Evolutionary conservation across 2,797 vertebrate species (phyloP).

Genomic region (Neostethus bicornis): DNA sequence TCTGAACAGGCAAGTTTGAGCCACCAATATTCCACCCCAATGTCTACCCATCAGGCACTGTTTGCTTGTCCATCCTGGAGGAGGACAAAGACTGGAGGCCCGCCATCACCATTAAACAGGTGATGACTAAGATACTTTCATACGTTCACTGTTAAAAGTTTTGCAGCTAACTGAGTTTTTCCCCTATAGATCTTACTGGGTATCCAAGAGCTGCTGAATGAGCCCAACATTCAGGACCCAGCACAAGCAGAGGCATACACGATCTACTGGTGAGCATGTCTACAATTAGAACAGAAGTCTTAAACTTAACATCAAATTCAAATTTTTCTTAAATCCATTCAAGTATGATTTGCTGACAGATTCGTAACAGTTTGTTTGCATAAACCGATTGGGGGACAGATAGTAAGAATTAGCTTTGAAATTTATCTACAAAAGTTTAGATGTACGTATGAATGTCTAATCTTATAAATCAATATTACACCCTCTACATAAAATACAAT

Average conservation of each 20-base stretch:
- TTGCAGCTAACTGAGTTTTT: not conserved
- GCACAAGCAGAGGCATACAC: constrained; percentile 85
- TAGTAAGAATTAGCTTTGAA: not conserved
- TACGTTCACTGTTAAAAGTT: too few species aligned
- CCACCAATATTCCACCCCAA: constrained; percentile 83
- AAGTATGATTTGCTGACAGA: not conserved
- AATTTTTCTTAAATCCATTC: not conserved
- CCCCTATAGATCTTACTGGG: constrained; percentile 76
- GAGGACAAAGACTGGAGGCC: constrained; percentile 86
- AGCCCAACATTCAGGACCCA: constrained; percentile 85
- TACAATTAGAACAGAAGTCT: not conserved
- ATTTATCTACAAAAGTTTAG: not conserved
- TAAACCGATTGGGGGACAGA: not conserved
- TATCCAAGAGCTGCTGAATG: constrained; percentile 84
- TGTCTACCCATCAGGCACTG: constrained; percentile 80
- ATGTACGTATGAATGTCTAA: too few species aligned
- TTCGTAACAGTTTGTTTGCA: not conserved
- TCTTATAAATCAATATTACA: too few species aligned
- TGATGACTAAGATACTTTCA: constrained; percentile 24
- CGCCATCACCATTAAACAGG: constrained; percentile 86
- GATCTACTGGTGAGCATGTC: constrained; percentile 80
- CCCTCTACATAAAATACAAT: too few species aligned
- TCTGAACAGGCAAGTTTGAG: constrained; percentile 79
- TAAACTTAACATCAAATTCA: not conserved
- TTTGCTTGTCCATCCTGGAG: constrained; percentile 84